A percentile compares a stretch with the other conserved stretches of the same genome.
phyloP scores from a whole-genome alignment of 2,888 invertebrate genomes.

The Oscheius myriophilus region DNA sequence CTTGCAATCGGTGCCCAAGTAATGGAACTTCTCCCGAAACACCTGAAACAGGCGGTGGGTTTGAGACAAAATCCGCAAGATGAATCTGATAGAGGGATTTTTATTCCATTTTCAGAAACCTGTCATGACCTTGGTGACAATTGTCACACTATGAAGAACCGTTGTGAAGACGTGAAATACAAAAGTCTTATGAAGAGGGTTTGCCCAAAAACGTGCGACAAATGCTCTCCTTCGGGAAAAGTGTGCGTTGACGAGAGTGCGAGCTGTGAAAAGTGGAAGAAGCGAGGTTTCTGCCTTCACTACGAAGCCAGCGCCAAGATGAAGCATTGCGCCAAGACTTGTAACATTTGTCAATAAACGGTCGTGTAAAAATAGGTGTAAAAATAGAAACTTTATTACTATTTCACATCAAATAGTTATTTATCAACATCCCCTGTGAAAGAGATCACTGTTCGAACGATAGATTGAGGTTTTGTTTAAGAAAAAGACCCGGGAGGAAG shows the following conservation, averaged over 20 bases:
- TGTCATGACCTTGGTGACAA: slow-evolving; percentile 39
- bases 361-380: no score
- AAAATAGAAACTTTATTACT: no score
- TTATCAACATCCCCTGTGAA: no score
- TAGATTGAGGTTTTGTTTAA: no score
- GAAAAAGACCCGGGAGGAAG: no score
- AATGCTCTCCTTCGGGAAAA: slow-evolving; percentile 14
- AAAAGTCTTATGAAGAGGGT: slow-evolving; percentile 40
- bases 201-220: slow-evolving; percentile 42
- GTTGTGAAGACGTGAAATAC: slow-evolving; percentile 35
- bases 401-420: no score
- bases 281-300: slow-evolving; percentile 4
- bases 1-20: slow-evolving; percentile 42
- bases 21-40: slow-evolving; percentile 26
- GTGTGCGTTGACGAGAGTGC: not conserved
- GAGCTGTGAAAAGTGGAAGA: slow-evolving; percentile 14
- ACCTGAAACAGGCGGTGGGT: not conserved
- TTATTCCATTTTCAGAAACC: slow-evolving; percentile 9
- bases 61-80: not conserved
- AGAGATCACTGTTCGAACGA: no score
- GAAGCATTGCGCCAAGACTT: slow-evolving; percentile 11
- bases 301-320: slow-evolving; percentile 5
- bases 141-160: slow-evolving; percentile 24
- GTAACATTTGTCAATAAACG: slow-evolving; percentile 1
- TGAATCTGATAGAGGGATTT: not conserved